Conservation (phyloP, 2,888 invertebrate genomes). For the Drosophila quasianomalipes region DNA sequence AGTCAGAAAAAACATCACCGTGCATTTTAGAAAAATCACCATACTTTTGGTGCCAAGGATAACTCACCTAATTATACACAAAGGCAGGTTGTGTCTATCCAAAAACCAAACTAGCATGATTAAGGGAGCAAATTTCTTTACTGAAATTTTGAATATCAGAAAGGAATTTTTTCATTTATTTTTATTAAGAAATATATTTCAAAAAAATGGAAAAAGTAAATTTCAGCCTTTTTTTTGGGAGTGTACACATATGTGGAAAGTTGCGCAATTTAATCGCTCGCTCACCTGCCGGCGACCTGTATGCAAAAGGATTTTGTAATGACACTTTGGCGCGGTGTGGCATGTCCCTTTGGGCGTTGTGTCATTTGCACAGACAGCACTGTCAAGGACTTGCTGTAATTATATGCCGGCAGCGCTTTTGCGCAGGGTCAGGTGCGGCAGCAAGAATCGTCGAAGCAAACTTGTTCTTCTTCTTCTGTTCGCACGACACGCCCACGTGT, state of each 20-base stretch:
- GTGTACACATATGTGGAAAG: conserved; percentile 24
- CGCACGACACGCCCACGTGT: conserved; percentile 51
- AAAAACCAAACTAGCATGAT: not conserved
- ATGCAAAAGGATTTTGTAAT: conserved; percentile 59
- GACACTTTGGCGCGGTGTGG: conserved; percentile 43
- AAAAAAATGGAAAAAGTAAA: not conserved
- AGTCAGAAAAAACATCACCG: not conserved
- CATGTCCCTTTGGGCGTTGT: conserved; percentile 35
- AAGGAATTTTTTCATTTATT: not conserved
- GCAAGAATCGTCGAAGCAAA: conserved; percentile 10
- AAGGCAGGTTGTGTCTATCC: not conserved
- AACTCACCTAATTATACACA: not conserved
- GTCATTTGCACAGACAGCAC: conserved; percentile 24
- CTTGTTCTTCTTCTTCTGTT: not conserved
- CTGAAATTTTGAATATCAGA: not conserved
- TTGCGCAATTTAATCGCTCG: conserved; percentile 45
- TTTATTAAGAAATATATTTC: not conserved
- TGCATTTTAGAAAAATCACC: not conserved
- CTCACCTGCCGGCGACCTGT: conserved; percentile 25
- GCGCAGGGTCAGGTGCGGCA: not conserved
- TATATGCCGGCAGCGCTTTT: conserved; percentile 11
- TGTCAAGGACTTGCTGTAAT: conserved; percentile 40
- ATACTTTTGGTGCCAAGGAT: not conserved
- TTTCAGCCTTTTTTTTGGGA: not conserved
- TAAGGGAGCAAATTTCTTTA: not conserved